These are phyloP conservation scores for Muntiacus reevesi DNA, from an alignment of 2,113 vertebrate genomes.

Conservation along the genomic window DNA sequence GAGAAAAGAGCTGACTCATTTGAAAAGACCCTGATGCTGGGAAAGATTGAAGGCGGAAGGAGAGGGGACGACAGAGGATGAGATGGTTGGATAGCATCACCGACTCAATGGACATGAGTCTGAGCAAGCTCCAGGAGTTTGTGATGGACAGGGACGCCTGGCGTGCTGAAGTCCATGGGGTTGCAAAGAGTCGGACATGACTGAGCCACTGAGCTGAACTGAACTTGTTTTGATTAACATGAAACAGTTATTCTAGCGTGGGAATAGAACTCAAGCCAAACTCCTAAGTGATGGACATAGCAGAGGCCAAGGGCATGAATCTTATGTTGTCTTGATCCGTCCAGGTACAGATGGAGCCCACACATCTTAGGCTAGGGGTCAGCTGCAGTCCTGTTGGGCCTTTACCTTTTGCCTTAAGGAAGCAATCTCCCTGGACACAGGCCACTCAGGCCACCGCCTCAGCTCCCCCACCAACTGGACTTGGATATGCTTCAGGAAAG, in stretches of 20 bases:
- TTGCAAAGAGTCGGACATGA: too few species aligned
- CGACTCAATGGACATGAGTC: too few species aligned
- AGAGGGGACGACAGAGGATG: too few species aligned
- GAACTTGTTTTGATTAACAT: background rate
- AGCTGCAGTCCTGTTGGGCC: background rate
- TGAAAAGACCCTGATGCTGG: too few species aligned
- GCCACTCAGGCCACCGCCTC: fast-evolving
- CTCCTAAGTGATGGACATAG: fast-evolving
- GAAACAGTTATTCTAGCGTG: background rate
- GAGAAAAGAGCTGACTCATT: too few species aligned
- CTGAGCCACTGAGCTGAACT: too few species aligned
- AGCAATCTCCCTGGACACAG: background rate
- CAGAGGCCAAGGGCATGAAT: fast-evolving
- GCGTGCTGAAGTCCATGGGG: too few species aligned
- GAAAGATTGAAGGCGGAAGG: too few species aligned
- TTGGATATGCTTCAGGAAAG: background rate
- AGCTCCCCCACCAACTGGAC: fast-evolving
- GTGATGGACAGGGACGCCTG: too few species aligned
- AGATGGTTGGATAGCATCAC: too few species aligned
- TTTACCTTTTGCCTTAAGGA: background rate
- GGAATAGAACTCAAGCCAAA: background rate
- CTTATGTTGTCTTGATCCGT: fast-evolving
- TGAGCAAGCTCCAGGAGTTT: too few species aligned
- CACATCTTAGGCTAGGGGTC: too few species aligned
- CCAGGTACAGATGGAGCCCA: fast-evolving